phyloP scores from a whole-genome alignment of 2,113 vertebrate species.

The Silurus meridionalis region DNA sequence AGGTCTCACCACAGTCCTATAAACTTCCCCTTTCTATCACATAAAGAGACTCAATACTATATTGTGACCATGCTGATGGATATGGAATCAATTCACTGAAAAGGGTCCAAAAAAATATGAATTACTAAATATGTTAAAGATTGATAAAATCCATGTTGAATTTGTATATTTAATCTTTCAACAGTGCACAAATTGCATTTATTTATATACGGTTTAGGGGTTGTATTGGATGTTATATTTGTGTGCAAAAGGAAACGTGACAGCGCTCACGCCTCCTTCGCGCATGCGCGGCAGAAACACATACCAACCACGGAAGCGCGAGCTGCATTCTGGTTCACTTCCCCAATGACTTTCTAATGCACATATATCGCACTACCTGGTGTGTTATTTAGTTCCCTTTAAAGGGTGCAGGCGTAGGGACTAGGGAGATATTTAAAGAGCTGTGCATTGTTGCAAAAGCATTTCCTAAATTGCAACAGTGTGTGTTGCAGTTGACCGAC shows the following conservation, averaged over 20 bases:
- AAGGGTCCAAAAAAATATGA: neutral
- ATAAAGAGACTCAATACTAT: neutral
- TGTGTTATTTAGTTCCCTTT: neutral
- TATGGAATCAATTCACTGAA: neutral
- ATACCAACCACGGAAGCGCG: conserved; percentile 8
- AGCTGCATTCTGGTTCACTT: conserved; percentile 1
- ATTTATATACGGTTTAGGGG: too few species aligned
- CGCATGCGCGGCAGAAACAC: conserved; percentile 21
- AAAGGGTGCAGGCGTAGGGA: neutral
- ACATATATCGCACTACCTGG: neutral
- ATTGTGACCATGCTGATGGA: neutral
- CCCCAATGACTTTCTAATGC: neutral
- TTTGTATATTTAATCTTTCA: neutral
- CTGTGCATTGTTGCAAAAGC: neutral
- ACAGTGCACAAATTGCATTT: neutral
- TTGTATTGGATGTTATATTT: too few species aligned
- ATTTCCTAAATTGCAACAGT: neutral
- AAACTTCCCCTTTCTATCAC: neutral
- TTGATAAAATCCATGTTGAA: neutral
- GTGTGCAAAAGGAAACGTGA: conserved; percentile 54
- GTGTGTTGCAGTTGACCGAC: neutral
- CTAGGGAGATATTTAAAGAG: neutral
- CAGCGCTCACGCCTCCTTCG: conserved; percentile 51
- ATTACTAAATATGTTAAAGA: neutral
- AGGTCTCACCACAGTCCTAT: too few species aligned